A percentile compares a stretch with the other conserved stretches of the same genome.
Conservation (phyloP, 2,888 invertebrate genomes). For the Notodonta ziczac region DNA sequence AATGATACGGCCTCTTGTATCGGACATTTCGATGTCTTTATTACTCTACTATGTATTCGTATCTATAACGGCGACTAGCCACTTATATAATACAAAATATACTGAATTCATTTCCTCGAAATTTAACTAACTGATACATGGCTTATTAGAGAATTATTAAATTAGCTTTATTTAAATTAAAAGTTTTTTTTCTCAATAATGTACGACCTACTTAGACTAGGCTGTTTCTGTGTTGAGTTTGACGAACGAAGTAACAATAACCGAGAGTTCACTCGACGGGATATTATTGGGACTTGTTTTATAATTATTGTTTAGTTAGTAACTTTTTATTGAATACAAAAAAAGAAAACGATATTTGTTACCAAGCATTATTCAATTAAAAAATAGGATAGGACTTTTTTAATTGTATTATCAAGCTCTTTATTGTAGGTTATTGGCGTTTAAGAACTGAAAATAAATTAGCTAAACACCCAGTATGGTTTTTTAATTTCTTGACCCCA, state of each 20-base stretch:
- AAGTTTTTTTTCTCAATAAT: slow-evolving; percentile 75
- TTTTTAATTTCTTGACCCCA: slow-evolving; percentile 3
- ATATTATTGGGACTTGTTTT: slow-evolving; percentile 75
- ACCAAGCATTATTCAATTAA: slow-evolving; percentile 84
- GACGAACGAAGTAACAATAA: slow-evolving; percentile 26
- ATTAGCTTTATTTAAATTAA: slow-evolving; percentile 79
- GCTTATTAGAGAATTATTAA: slow-evolving; percentile 69
- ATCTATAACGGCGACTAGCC: slow-evolving; percentile 48
- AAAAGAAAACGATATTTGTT: slow-evolving; percentile 77
- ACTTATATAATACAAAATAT: slow-evolving; percentile 39
- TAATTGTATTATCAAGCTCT: slow-evolving; percentile 84
- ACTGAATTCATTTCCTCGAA: slow-evolving; percentile 49
- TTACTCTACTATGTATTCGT: slow-evolving; percentile 48
- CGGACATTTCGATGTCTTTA: slow-evolving; percentile 54
- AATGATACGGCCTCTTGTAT: slow-evolving; percentile 61
- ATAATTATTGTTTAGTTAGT: slow-evolving; percentile 74
- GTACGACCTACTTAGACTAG: slow-evolving; percentile 37
- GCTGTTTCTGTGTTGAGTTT: slow-evolving; percentile 26
- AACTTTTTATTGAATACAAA: slow-evolving; percentile 81
- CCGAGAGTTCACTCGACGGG: slow-evolving; percentile 45
- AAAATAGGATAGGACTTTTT: slow-evolving; percentile 80
- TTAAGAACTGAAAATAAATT: slow-evolving; percentile 85
- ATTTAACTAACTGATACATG: slow-evolving; percentile 68
- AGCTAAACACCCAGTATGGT: slow-evolving; percentile 73
- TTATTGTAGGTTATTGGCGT: slow-evolving; percentile 84